These are phyloP conservation scores for Penaeus indicus DNA, from an alignment of 1,140 invertebrate species.

Conservation along the genomic window DNA sequence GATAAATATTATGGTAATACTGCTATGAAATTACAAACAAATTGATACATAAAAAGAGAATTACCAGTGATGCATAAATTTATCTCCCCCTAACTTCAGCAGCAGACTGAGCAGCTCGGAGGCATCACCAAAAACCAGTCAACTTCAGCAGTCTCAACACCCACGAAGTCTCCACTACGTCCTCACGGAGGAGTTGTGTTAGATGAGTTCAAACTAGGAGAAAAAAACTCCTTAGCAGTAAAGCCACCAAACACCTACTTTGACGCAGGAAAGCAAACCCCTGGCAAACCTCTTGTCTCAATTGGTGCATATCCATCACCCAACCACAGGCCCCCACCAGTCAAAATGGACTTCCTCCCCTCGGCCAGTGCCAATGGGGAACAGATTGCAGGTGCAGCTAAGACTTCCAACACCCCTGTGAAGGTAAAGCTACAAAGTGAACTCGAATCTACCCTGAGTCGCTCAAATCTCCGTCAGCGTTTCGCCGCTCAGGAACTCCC, in stretches of 20 bases:
- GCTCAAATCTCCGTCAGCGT: constrained; percentile 49
- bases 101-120: constrained; percentile 42
- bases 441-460: constrained; percentile 38
- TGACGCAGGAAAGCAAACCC: constrained; percentile 1
- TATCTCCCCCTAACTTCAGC: constrained; percentile 25
- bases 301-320: constrained; percentile 49
- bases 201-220: constrained; percentile 38
- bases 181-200: not conserved
- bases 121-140: not conserved
- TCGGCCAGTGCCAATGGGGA: constrained; percentile 24
- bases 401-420: not conserved
- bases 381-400: constrained; percentile 25
- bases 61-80: not conserved
- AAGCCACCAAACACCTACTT: constrained; percentile 27
- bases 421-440: constrained; percentile 31
- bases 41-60: too few relatives aligned
- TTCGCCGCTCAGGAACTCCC: constrained; percentile 20
- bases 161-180: constrained; percentile 37
- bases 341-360: constrained; percentile 50
- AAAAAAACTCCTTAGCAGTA: not conserved
- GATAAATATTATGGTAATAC: too few relatives aligned
- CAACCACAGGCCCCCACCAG: constrained; percentile 42
- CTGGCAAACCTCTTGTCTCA: constrained; percentile 45
- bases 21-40: too few relatives aligned
- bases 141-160: constrained; percentile 12